A percentile compares a stretch with the other conserved stretches of the same genome.
These are phyloP conservation scores for Labia minor DNA, from an alignment of 2,888 invertebrate species.

Conservation along the genomic window DNA sequence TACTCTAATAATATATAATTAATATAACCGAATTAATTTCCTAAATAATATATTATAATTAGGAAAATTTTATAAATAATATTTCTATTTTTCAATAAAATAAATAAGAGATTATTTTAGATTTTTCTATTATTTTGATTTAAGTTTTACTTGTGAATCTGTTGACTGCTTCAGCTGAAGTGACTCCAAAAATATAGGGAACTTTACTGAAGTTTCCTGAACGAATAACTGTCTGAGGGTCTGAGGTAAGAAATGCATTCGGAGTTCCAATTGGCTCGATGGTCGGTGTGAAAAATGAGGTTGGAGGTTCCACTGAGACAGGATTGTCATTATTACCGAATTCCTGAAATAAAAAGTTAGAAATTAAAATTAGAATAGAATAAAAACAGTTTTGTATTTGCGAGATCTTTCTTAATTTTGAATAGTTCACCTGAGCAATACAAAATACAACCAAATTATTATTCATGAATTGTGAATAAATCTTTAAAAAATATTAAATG, in stretches of 20 bases:
- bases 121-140: no score
- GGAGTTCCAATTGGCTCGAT: not conserved
- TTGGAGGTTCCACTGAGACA: not conserved
- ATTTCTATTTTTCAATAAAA: no score
- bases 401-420: not conserved
- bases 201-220: constrained; percentile 28
- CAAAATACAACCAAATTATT: no score
- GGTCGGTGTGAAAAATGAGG: not conserved
- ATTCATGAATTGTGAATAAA: no score
- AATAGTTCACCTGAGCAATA: no score
- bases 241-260: constrained; percentile 23
- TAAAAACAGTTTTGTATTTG: not conserved
- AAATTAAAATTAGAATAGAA: not conserved
- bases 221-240: constrained; percentile 26
- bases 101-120: no score
- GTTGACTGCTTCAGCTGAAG: constrained; percentile 27
- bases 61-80: no score
- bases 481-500: no score
- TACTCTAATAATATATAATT: no score
- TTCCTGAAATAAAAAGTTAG: not conserved
- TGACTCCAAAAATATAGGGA: constrained; percentile 27
- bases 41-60: no score
- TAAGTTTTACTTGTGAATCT: constrained; percentile 21
- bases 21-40: no score
- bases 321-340: no score